Conservation (phyloP, 2,888 invertebrate genomes). For the Pollenia labialis region DNA sequence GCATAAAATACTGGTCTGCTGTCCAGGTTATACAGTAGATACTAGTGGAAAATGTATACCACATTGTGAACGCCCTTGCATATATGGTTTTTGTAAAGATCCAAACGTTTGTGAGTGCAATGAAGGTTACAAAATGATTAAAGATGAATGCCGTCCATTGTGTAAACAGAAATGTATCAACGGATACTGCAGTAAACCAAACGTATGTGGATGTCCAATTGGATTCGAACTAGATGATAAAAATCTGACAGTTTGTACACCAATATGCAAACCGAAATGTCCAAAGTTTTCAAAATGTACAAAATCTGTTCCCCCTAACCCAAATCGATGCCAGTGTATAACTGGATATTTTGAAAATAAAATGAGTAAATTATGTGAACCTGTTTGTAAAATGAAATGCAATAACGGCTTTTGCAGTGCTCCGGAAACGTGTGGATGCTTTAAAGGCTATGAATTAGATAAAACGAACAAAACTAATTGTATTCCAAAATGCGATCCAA, state of each 20-base stretch:
- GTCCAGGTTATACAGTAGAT: slow-evolving; percentile 28
- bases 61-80: slow-evolving; percentile 8
- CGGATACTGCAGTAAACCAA: slow-evolving; percentile 47
- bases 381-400: slow-evolving; percentile 18
- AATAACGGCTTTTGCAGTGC: slow-evolving; percentile 10
- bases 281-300: background rate
- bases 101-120: slow-evolving; percentile 57
- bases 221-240: slow-evolving; percentile 15
- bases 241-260: slow-evolving; percentile 22
- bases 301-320: slow-evolving; percentile 1
- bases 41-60: slow-evolving; percentile 32
- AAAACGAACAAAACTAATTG: slow-evolving; percentile 6
- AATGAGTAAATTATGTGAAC: slow-evolving; percentile 2
- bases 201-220: slow-evolving; percentile 9
- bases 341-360: slow-evolving; percentile 16
- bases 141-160: slow-evolving; percentile 15
- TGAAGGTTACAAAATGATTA: slow-evolving; percentile 36
- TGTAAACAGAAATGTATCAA: slow-evolving; percentile 47
- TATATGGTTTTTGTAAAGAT: slow-evolving; percentile 31
- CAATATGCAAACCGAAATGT: slow-evolving; percentile 28
- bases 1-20: slow-evolving; percentile 17
- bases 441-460: slow-evolving; percentile 20
- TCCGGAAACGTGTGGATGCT: slow-evolving; percentile 31
- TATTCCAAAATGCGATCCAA: slow-evolving; percentile 31
- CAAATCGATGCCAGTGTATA: slow-evolving; percentile 36